Evolutionary conservation across 2,888 invertebrate genomes (phyloP).

Genomic region (Macropis europaea): DNA sequence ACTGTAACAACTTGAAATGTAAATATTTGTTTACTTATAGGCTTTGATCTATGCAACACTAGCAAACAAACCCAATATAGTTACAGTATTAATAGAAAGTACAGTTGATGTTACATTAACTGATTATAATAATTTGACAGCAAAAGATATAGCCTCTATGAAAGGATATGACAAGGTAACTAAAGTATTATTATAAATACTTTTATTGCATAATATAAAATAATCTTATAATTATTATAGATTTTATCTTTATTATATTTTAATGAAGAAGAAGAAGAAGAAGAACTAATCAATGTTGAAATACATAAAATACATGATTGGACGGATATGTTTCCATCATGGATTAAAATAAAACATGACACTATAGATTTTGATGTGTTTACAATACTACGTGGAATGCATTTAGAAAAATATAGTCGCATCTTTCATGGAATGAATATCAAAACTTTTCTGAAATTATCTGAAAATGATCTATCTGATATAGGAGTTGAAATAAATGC

Average conservation of each 20-base stretch:
- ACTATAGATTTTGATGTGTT: slow-evolving; percentile 80
- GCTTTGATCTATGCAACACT: slow-evolving; percentile 84
- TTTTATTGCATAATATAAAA: background rate
- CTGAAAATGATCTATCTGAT: slow-evolving; percentile 82
- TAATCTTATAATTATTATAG: slow-evolving; percentile 43
- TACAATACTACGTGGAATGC: slow-evolving; percentile 83
- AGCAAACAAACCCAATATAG: slow-evolving; percentile 81
- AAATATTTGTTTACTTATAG: slow-evolving; percentile 72
- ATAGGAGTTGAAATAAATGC: slow-evolving; percentile 83
- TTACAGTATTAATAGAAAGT: slow-evolving; percentile 81
- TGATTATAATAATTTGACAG: slow-evolving; percentile 81
- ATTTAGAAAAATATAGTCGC: slow-evolving; percentile 81
- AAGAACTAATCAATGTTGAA: slow-evolving; percentile 47
- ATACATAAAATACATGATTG: slow-evolving; percentile 75
- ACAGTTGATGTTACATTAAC: slow-evolving; percentile 81
- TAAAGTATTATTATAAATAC: background rate
- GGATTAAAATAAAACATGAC: slow-evolving; percentile 48
- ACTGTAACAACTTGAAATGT: background rate
- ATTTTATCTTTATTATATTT: slow-evolving; percentile 61
- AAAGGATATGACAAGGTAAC: slow-evolving; percentile 81
- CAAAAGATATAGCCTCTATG: slow-evolving; percentile 81
- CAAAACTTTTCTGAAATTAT: slow-evolving; percentile 82
- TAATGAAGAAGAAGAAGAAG: slow-evolving; percentile 41
- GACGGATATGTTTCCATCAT: slow-evolving; percentile 82
- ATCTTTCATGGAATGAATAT: slow-evolving; percentile 82